A percentile compares a stretch with the other conserved stretches of the same genome.
These are phyloP conservation scores for Helicoverpa assulta DNA, from an alignment of 2,888 invertebrate species.

Conservation along the genomic window DNA sequence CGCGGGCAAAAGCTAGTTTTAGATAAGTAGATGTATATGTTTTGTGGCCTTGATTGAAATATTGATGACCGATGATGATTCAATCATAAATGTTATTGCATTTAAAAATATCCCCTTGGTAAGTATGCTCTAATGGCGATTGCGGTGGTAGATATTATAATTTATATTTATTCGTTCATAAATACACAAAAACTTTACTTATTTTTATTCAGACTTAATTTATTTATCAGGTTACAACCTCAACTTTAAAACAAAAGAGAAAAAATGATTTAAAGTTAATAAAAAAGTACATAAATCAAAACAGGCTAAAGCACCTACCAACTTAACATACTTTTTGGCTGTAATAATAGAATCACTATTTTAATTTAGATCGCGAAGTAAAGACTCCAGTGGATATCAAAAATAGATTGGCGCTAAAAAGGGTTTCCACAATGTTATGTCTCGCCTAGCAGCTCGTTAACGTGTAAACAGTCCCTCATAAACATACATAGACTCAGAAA, in stretches of 20 bases:
- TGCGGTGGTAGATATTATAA: no score
- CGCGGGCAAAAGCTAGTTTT: no score
- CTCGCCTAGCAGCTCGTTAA: slow-evolving; percentile 45
- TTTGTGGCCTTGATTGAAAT: slow-evolving; percentile 4
- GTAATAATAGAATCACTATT: slow-evolving; percentile 9
- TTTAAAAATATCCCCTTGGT: slow-evolving; percentile 23
- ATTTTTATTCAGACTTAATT: no score
- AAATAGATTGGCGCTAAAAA: slow-evolving; percentile 44
- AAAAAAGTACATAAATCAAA: no score
- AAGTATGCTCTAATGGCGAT: slow-evolving; percentile 3
- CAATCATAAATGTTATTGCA: slow-evolving; percentile 28
- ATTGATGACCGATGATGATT: slow-evolving; percentile 22
- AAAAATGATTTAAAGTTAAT: no score
- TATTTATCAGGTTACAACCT: no score
- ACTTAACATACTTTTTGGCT: no score
- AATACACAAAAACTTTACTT: not conserved
- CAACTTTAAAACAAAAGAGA: no score
- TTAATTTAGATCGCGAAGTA: slow-evolving; percentile 31
- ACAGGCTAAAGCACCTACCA: no score
- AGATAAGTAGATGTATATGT: not conserved
- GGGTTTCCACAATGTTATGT: slow-evolving; percentile 39
- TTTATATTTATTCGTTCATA: slow-evolving; percentile 6
- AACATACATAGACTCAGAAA: slow-evolving; percentile 35
- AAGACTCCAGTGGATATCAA: slow-evolving; percentile 22
- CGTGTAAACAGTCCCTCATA: slow-evolving; percentile 48